A percentile compares a stretch with the other conserved stretches of the same genome.
These are phyloP conservation scores for Etia nguti DNA, from an alignment of 2,113 vertebrate genomes.

Conservation along the genomic window DNA sequence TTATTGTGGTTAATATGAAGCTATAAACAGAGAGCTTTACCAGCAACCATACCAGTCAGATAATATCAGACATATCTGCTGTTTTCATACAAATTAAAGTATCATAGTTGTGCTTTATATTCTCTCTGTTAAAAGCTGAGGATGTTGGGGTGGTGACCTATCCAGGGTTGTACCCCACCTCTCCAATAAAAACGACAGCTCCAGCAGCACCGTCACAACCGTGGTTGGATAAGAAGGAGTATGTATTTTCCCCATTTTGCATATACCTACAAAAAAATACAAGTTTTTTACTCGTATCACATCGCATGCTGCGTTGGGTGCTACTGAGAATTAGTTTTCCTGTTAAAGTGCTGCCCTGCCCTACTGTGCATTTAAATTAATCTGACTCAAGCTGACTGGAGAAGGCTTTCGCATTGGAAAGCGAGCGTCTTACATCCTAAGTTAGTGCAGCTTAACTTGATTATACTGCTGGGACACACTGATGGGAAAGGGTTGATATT, in stretches of 20 bases:
- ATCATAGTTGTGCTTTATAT: not conserved
- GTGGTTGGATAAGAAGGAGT: not conserved
- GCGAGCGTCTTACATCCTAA: not conserved
- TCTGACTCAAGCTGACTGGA: not conserved
- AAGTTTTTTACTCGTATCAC: not conserved
- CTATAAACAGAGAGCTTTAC: not conserved
- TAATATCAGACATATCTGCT: not conserved
- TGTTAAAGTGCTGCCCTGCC: not conserved
- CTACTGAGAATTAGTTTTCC: not conserved
- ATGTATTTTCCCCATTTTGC: not conserved
- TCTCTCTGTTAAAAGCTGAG: not conserved
- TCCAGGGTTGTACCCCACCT: not conserved
- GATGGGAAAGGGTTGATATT: not conserved
- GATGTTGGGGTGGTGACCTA: not conserved
- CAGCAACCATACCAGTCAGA: not conserved
- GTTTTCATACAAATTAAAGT: not conserved
- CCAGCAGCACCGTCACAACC: not conserved
- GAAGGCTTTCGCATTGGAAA: not conserved
- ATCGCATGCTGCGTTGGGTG: not conserved
- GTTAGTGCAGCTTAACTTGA: not conserved
- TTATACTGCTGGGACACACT: not conserved
- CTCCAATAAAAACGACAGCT: not conserved
- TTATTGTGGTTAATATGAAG: not conserved
- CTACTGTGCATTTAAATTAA: not conserved
- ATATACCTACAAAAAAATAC: not conserved